Evolutionary conservation across 2,888 invertebrate genomes (phyloP), one percentile per base, ranked within the genome.

Genomic region (Epinotia bilunana): DNA sequence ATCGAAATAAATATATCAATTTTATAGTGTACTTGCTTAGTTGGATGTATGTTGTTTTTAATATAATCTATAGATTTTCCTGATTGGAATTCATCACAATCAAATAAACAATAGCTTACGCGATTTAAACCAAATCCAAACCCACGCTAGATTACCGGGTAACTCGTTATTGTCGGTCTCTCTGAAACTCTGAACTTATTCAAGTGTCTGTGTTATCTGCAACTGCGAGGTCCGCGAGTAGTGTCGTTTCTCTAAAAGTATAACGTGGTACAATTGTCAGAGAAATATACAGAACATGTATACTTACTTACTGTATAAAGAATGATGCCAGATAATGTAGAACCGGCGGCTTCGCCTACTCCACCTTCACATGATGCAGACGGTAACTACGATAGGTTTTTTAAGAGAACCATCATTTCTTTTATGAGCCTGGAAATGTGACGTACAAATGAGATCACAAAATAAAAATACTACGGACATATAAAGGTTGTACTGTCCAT

Each of bases 121-220:
- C 53, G 43, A 28, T 53, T 53, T 61, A 60, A 55, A 72, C 28
- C 58, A 58, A 67, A 49, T 49, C 73, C 46, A 46, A 20, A 61
- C 58, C 64, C 49, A 61, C 61, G 39, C 28, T 57, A 72, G 43
- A 57, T 57, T 65, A 61, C 61, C 49, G 49, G 16, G 49, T 49
- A 16, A 16, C 49, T 49, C 16, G 49, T 49, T 49, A 49, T 49
- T 16, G 16, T 49, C 16, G 49, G 33, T 33, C 33, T 67, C 53
- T 53, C 57, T 58, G 28, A 53, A 46, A 11, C 58, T 16, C 60
- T 18, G 53, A 43, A 71, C 49, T 74, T 43, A 69, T 65, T 53
- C 60, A 74, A 69, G 65, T 65, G 55, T 60, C 13, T 28, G 46
- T 33, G 53, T 70, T 61, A 71, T 74, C 61, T 49, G 61, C 28